These are phyloP conservation scores for Psittacula echo DNA, from an alignment of 2,797 vertebrate species.

Conservation along the genomic window DNA sequence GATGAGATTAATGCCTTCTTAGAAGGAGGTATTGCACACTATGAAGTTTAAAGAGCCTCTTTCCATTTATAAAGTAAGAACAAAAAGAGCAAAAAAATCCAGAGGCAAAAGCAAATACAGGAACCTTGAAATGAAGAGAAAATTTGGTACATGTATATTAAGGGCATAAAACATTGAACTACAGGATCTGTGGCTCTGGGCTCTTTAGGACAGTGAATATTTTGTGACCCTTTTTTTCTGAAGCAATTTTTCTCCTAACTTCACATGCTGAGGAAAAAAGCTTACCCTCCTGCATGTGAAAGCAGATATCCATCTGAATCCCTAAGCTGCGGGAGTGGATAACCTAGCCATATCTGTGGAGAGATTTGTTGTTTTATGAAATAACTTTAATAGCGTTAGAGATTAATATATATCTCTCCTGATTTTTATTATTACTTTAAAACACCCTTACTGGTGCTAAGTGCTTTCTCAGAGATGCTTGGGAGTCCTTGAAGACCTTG, in stretches of 20 bases:
- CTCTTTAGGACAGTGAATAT: background rate
- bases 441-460: background rate
- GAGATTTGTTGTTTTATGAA: background rate
- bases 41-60: background rate
- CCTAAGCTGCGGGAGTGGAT: background rate
- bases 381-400: background rate
- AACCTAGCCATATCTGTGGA: background rate
- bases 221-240: background rate
- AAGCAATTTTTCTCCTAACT: background rate
- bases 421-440: background rate
- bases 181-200: background rate
- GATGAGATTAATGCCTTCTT: constrained; percentile 16
- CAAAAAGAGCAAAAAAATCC: background rate
- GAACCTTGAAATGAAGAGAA: background rate
- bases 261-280: background rate
- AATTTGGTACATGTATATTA: background rate
- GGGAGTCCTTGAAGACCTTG: background rate
- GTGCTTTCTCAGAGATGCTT: background rate
- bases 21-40: background rate
- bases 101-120: background rate
- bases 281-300: background rate
- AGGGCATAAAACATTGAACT: background rate
- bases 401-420: background rate
- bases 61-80: background rate
- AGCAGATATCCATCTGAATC: background rate